Evolutionary conservation across 1,140 invertebrate genomes (phyloP).

Genomic region (Drosophila pseudoobscura): DNA sequence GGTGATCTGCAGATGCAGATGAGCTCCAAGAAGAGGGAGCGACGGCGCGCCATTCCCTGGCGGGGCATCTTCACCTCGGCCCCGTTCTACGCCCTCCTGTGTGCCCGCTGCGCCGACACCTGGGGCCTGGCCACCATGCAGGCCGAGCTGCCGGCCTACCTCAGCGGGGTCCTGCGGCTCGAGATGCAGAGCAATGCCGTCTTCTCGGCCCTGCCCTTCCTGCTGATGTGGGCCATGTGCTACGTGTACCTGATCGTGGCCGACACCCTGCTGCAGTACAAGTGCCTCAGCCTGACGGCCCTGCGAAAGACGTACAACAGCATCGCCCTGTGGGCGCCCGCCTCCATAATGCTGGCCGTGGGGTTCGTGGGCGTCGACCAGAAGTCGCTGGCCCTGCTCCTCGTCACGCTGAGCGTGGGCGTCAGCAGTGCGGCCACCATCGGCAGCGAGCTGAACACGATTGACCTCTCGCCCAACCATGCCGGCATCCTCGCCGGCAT

Average conservation of each 20-base stretch:
- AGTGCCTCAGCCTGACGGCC: slow-evolving; percentile 84
- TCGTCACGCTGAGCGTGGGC: slow-evolving; percentile 89
- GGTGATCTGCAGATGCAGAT: slow-evolving; percentile 50
- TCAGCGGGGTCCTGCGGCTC: slow-evolving; percentile 92
- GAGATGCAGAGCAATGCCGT: slow-evolving; percentile 90
- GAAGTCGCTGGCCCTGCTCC: slow-evolving; percentile 84
- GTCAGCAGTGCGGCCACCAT: slow-evolving; percentile 90
- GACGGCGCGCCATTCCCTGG: slow-evolving; percentile 87
- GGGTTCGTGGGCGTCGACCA: slow-evolving; percentile 85
- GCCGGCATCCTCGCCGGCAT: slow-evolving; percentile 88
- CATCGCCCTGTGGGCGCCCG: slow-evolving; percentile 86
- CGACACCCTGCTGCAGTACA: slow-evolving; percentile 86
- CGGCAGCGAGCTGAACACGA: slow-evolving; percentile 88
- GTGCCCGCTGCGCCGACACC: slow-evolving; percentile 94
- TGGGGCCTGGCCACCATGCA: slow-evolving; percentile 97
- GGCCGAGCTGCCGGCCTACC: slow-evolving; percentile 95
- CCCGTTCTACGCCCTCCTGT: slow-evolving; percentile 93
- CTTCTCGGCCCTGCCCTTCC: slow-evolving; percentile 92
- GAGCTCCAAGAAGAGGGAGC: slow-evolving; percentile 18
- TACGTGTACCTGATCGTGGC: slow-evolving; percentile 87
- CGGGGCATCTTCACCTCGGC: slow-evolving; percentile 89
- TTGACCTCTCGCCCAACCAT: slow-evolving; percentile 91
- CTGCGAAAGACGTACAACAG: slow-evolving; percentile 88
- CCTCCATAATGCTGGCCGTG: slow-evolving; percentile 86
- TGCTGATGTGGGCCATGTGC: slow-evolving; percentile 88